Percentiles rank a stretch among this genome's conserved stretches.
Evolutionary conservation across 1,140 invertebrate genomes (phyloP).

Genomic region (Asobara japonica): DNA sequence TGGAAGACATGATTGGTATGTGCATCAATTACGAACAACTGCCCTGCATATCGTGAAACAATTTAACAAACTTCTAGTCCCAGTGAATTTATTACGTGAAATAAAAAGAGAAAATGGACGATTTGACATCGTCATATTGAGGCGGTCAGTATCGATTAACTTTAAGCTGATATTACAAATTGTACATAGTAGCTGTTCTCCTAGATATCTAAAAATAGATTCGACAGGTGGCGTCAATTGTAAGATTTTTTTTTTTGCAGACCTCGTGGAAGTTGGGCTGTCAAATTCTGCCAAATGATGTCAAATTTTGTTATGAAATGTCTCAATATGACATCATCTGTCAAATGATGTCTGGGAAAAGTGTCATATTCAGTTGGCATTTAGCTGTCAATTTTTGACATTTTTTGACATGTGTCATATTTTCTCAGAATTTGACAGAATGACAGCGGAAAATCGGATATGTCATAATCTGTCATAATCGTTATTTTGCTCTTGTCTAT

Average conservation of each 20-base stretch:
- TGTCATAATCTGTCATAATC: no score
- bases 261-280: no score
- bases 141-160: neutral
- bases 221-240: neutral
- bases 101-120: neutral
- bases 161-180: neutral
- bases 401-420: no score
- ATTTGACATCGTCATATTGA: neutral
- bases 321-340: no score
- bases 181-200: neutral
- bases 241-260: neutral
- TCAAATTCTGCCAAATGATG: no score
- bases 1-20: conserved; percentile 83
- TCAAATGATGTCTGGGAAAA: no score
- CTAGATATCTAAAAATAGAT: neutral
- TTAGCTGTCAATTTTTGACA: no score
- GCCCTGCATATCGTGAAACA: conserved; percentile 67
- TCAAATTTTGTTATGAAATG: no score
- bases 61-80: neutral
- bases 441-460: no score
- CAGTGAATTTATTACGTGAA: neutral
- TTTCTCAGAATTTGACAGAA: no score
- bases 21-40: conserved; percentile 79
- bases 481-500: no score
- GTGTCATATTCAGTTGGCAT: no score